phyloP scores from a whole-genome alignment of 2,888 invertebrate species.

The Teinopalpus imperialis region DNA sequence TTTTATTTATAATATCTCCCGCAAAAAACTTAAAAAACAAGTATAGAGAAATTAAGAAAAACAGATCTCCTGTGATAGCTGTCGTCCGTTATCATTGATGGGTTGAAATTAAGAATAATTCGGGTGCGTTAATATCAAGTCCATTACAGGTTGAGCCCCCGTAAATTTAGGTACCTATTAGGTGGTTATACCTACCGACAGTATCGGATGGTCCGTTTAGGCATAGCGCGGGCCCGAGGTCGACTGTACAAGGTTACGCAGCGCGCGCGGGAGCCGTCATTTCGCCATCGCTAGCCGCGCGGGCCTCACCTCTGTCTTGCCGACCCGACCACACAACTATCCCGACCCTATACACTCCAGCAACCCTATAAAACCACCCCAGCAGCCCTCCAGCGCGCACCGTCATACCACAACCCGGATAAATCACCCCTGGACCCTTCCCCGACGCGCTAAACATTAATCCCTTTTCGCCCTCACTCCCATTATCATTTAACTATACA shows the following conservation, averaged over 20 bases:
- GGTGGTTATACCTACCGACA: conserved; percentile 36
- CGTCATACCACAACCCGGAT: conserved; percentile 5
- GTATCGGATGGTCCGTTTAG: conserved; percentile 53
- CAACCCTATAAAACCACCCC: conserved; percentile 27
- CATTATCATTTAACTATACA: neutral
- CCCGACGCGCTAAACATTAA: neutral
- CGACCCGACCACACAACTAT: conserved; percentile 11
- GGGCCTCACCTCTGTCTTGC: conserved; percentile 44
- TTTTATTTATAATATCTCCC: too few species aligned
- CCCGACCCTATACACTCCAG: conserved; percentile 26
- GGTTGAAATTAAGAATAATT: conserved; percentile 1
- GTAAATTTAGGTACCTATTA: conserved; percentile 36
- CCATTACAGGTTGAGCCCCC: conserved; percentile 17
- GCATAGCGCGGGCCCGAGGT: conserved; percentile 50
- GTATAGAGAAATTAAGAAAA: too few species aligned
- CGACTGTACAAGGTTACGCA: conserved; percentile 45
- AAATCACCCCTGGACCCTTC: neutral
- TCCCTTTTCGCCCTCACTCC: neutral
- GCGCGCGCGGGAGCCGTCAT: conserved; percentile 49
- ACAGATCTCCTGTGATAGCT: too few species aligned
- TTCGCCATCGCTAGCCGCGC: conserved; percentile 52
- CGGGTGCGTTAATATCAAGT: neutral
- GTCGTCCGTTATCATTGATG: neutral
- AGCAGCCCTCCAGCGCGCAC: conserved; percentile 18
- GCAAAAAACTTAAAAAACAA: too few species aligned